These are phyloP conservation scores for Mystacornis crossleyi DNA, from an alignment of 2,113 vertebrate genomes.

Conservation along the genomic window DNA sequence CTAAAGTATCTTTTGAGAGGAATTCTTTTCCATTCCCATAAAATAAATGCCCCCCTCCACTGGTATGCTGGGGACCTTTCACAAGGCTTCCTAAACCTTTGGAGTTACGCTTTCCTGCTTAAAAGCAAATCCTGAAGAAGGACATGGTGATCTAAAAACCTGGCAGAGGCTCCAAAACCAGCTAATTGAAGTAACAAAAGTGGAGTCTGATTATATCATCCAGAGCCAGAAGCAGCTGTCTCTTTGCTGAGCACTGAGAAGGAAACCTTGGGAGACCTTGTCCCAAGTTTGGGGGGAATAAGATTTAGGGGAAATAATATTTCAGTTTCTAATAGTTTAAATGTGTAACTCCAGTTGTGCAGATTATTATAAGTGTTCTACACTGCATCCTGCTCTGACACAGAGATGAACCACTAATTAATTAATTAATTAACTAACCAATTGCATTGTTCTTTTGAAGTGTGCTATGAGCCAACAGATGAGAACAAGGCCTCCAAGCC, in stretches of 20 bases:
- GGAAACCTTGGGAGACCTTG: background rate
- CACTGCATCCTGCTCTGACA: background rate
- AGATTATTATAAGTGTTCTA: background rate
- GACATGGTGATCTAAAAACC: background rate
- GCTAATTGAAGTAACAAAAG: background rate
- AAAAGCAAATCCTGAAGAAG: background rate
- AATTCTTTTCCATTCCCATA: background rate
- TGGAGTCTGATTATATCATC: background rate
- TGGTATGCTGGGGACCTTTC: background rate
- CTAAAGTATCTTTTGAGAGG: background rate
- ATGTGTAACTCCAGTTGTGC: accelerated
- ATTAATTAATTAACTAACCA: background rate
- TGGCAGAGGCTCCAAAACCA: background rate
- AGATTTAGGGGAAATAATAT: background rate
- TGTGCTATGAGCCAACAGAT: conserved; percentile 91
- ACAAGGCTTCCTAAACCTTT: background rate
- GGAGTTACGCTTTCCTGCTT: background rate
- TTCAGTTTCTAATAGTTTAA: background rate
- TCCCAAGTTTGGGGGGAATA: background rate
- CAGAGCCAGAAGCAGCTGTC: background rate
- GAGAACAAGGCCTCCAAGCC: conserved; percentile 86
- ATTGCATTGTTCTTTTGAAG: conserved; percentile 70
- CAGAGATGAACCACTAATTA: background rate
- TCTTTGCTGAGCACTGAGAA: background rate
- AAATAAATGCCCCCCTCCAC: background rate